These are phyloP conservation scores for Caenorhabditis sp. DNA, from an alignment of 2,888 invertebrate species.

Conservation along the genomic window DNA sequence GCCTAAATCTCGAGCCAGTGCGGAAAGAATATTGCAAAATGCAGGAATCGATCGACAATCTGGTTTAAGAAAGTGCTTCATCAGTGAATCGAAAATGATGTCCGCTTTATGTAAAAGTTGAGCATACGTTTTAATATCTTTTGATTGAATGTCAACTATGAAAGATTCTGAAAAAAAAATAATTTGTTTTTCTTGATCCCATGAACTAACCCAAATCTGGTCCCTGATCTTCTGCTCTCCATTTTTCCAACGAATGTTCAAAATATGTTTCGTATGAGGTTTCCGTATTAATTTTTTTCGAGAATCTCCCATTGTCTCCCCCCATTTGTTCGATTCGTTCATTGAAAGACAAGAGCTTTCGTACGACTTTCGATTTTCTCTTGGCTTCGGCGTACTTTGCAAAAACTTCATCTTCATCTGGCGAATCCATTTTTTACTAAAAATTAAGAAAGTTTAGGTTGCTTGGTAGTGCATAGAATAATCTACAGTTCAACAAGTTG, in stretches of 20 bases:
- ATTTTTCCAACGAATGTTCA: conserved; percentile 25
- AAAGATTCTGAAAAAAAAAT: conserved; percentile 75
- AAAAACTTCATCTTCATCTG: conserved; percentile 32
- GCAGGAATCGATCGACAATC: conserved; percentile 64
- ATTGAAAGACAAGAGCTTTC: conserved; percentile 43
- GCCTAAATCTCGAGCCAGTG: conserved; percentile 53
- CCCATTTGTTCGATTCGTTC: conserved; percentile 46
- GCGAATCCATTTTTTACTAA: conserved; percentile 17
- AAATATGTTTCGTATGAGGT: conserved; percentile 34
- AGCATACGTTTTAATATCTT: conserved; percentile 81
- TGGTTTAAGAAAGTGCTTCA: conserved; percentile 80
- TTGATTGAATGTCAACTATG: conserved; percentile 78
- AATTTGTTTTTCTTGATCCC: not conserved
- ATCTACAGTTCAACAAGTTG: not conserved
- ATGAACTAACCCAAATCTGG: conserved; percentile 21
- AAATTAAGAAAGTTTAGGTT: not conserved
- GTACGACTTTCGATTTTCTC: conserved; percentile 23
- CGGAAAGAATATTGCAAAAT: conserved; percentile 51
- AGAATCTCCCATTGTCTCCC: conserved; percentile 43
- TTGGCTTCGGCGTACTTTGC: conserved; percentile 32
- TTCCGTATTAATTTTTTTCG: conserved; percentile 26
- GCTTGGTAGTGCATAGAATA: not conserved
- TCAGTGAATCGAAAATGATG: conserved; percentile 73
- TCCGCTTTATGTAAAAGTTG: conserved; percentile 80
- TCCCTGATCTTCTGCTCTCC: conserved; percentile 36